Evolutionary conservation across 2,888 invertebrate genomes (phyloP).

Genomic region (Orthosia incerta): DNA sequence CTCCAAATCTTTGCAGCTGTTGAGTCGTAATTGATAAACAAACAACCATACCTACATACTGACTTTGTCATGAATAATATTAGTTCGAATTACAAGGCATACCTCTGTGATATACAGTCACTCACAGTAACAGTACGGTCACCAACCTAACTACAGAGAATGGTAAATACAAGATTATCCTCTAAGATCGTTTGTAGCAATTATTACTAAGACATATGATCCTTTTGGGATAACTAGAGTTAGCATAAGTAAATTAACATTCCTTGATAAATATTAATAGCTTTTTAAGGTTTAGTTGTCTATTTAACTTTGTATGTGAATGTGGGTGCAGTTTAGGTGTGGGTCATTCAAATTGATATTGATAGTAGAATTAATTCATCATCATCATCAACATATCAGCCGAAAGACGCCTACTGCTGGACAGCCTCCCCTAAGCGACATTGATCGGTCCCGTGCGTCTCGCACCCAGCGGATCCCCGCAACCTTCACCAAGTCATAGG

Average conservation of each 20-base stretch:
- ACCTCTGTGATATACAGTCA: background rate
- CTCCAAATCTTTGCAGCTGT: too few species aligned
- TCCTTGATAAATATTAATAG: conserved; percentile 50
- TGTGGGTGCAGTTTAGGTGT: background rate
- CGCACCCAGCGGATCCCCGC: too few species aligned
- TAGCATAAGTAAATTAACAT: conserved; percentile 48
- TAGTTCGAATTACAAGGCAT: too few species aligned
- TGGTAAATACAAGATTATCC: conserved; percentile 35
- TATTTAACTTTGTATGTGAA: background rate
- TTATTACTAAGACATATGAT: conserved; percentile 48
- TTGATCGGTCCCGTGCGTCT: too few species aligned
- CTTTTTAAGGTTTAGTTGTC: background rate
- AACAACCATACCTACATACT: too few species aligned
- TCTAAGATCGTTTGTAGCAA: conserved; percentile 54
- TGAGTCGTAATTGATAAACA: too few species aligned
- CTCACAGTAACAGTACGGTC: background rate
- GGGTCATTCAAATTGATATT: background rate
- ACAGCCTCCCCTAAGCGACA: too few species aligned
- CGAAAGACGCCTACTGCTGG: too few species aligned
- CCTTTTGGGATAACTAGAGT: conserved; percentile 35
- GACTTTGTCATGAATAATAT: too few species aligned
- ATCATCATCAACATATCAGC: too few species aligned
- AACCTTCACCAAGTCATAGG: too few species aligned
- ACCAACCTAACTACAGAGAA: background rate
- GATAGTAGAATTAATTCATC: too few species aligned